Evolutionary conservation across 2,113 vertebrate genomes (phyloP), one percentile per base, ranked within the genome.

Genomic region (Aix galericulata): DNA sequence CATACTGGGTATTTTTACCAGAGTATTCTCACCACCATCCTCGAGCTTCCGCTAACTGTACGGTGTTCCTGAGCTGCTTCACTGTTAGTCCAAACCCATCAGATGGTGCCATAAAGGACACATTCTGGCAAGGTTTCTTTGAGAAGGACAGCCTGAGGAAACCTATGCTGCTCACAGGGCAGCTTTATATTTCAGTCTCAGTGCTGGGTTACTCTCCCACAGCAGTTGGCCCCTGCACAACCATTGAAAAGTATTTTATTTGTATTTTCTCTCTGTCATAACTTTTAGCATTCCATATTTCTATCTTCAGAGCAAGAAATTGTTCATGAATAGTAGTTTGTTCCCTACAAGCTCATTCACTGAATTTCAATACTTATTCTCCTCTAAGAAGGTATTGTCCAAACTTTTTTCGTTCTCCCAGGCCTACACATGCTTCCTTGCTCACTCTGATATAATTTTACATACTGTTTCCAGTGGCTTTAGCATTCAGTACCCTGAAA

Each of bases 381-480:
- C 60, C 68, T 88, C 63, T 78, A 42, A 26, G 89, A 97, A 88
- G 3, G 12, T 67, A 48, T 91, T 90, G 92, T 83, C 59, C 71
- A 77, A 80, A 18, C 20, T 56, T 55, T 83, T 38, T 17, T 44
- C 26, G 38, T 82, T 86, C 75, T 94, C 64, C 29, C 93, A 95
- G 89, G 62, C 59, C 73, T 96, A 86, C 42, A n/a, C 21, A 95
- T 88, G 63, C 83, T 96, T 96, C 87, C 62, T 95, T 96, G 76
- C 85, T 95, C 80, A 34, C 67, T 83, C 89, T 97, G 95, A 96
- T 96, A 97, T 96, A 95, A 89, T 88, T 96, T 97, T 86, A 91
- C 87, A 40, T 92, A 69, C 40, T 85, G 50, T 91, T 98, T 97
- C 95, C 91, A 96, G 69, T 59, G 97, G 94, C 93, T 96, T 95